Evolutionary conservation across 2,113 vertebrate species (phyloP), one percentile per base, ranked within the genome.

Genomic region (Urocolius indicus): DNA sequence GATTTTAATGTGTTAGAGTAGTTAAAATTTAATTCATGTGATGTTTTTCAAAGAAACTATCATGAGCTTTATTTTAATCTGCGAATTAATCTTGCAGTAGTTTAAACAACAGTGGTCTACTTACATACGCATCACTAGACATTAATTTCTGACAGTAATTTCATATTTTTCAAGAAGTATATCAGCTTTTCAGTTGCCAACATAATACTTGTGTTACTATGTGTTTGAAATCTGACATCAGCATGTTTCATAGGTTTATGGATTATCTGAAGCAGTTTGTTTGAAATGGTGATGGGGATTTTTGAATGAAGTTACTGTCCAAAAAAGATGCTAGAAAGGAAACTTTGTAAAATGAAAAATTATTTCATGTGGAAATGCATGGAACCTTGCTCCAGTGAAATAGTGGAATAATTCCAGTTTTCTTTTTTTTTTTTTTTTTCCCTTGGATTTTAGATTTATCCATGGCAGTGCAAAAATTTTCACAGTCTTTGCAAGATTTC

Each of bases 401-500:
- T 71, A 29, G 36, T 87, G 46, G 34, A 96, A 3, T 79, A 58
- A 16, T 81, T 93, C 71, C 97, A 27, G 69, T 73, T 48, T 34
- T 36, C 9, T 14, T 48, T 20, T 27, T 55, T 59, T 62, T 93
- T 69, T 2, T 13, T 14, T 57, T 18, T 58, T 65, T 76, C 82
- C 15, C 21, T 92, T 87, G 12, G 82, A 87, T 97, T 97, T 11
- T 96, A 99, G 99, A 99, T 98, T 97, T 99, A 52, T 99, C 99
- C 57, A 98, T 98, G 80, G 99, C 99, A 23, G 99, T 99, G 52
- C 99, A 99, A 98, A 99, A 99, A 95, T 99, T 99, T 97, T 99
- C 99, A 24, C 98, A 99, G 87, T 99, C 99, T 16, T 95, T 99
- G 29, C 99, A 99, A 97, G 99, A 99, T 97, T 99, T 99, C 97